Conservation (phyloP, 2,888 invertebrate species). For the Tiliacea citrago region DNA sequence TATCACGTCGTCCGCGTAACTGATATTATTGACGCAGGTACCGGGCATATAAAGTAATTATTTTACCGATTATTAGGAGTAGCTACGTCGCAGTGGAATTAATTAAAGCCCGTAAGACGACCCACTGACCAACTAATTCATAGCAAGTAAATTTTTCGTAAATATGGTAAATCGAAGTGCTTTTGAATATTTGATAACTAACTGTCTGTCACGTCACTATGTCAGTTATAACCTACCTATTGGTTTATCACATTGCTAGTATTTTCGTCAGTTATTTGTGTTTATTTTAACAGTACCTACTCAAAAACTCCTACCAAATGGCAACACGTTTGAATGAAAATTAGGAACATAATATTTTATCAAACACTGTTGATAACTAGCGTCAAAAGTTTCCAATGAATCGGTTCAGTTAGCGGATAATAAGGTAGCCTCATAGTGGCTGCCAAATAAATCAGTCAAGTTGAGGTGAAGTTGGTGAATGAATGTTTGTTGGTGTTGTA, state of each 20-base stretch:
- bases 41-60: too few species aligned
- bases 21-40: too few species aligned
- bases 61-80: conserved; percentile 7
- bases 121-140: conserved; percentile 30
- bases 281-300: conserved; percentile 15
- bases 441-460: background rate
- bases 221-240: conserved; percentile 17
- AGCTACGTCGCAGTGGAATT: conserved; percentile 6
- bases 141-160: conserved; percentile 57
- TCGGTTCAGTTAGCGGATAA: background rate
- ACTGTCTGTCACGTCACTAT: conserved; percentile 42
- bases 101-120: conserved; percentile 10
- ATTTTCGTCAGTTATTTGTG: conserved; percentile 24
- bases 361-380: background rate
- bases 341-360: background rate
- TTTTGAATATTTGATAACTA: conserved; percentile 58
- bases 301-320: background rate
- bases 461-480: background rate
- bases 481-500: too few species aligned
- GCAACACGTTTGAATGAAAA: background rate
- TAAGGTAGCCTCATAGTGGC: background rate
- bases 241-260: conserved; percentile 30
- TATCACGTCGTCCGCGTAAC: too few species aligned
- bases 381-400: background rate
- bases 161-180: conserved; percentile 49